Base-by-base conservation (phyloP, 1,140 invertebrate genomes). In the Cheumatopsyche charites region DNA sequence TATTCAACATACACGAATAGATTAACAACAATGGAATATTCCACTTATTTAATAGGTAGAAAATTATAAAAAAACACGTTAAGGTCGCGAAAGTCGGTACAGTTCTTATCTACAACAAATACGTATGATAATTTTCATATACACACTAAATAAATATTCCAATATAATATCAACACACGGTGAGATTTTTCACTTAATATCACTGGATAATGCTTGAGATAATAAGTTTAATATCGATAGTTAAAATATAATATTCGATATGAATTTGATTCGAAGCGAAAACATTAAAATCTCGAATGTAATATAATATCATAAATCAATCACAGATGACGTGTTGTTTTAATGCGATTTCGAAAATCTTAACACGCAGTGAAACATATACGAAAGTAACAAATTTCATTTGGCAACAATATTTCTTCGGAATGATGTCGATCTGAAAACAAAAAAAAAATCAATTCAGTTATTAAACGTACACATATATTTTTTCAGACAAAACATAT, bases 251-350 rank as follows among this genome's bases (percentile, higher is more conserved):
- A 55, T 6, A 58, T 4, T 25, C 25, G 55, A 58, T 58, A 58
- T 58, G 55, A 58, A 58, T 58, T 58, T 58, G 4, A 58, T 58
- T 58, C 55, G 29, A 36, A 36, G 29, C 29, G 9, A 36, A 36
- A 58, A 13, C 6, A 17, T 52, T 58, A 58, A 58, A 12, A 58
- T 23, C 12, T 58, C 17, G 55, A 58, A 23, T 36, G 29, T 36
- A 26, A 25, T 58, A 26, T 25, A 58, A 13, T 58, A 58, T 58
- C 21, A 58, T 25, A 58, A 58, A 58, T 58, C 21, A 25, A 58
- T 52, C 47, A 58, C 19, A 58, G 19, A 25, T 25, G 4, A 25
- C 55, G 23, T 58, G 17, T 23, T 58, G 19, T 13, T 58, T 58
- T 25, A 19, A 58, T 17, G 13, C 13, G 23, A 23, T 58, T 21